These are phyloP conservation scores for Adelognathus sp. DNA, from an alignment of 2,888 invertebrate genomes.

Conservation along the genomic window DNA sequence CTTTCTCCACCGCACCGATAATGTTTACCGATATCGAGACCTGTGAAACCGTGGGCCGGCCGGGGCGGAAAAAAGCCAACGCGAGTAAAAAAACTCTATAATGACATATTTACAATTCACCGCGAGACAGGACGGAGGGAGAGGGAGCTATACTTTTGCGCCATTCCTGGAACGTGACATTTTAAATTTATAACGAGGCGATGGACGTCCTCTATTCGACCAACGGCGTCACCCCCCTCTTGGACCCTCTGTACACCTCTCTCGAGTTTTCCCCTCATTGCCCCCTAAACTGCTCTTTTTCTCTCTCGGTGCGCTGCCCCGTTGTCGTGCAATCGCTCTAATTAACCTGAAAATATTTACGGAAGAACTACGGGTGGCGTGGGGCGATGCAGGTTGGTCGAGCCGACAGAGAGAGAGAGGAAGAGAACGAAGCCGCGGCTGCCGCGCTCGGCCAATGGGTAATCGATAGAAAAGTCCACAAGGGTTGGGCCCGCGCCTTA, in stretches of 20 bases:
- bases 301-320: constrained; percentile 16
- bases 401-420: no score
- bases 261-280: background rate
- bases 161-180: constrained; percentile 48
- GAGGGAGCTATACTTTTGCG: constrained; percentile 23
- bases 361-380: constrained; percentile 73
- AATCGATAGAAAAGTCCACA: constrained; percentile 81
- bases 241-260: background rate
- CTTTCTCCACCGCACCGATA: background rate
- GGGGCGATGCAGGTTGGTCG: constrained; percentile 67
- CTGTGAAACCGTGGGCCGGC: background rate
- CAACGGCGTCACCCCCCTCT: background rate
- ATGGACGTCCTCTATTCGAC: constrained; percentile 7
- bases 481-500: constrained; percentile 78
- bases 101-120: constrained; percentile 11
- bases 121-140: constrained; percentile 3
- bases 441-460: constrained; percentile 74
- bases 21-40: background rate
- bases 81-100: background rate
- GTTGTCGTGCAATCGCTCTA: constrained; percentile 69
- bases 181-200: constrained; percentile 39
- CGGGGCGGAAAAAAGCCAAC: constrained; percentile 29
- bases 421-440: constrained; percentile 39
- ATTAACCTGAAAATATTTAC: constrained; percentile 78
- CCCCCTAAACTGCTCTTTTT: background rate